Base-by-base conservation (phyloP, 2,797 vertebrate genomes). In the Etheostoma nigrum region DNA sequence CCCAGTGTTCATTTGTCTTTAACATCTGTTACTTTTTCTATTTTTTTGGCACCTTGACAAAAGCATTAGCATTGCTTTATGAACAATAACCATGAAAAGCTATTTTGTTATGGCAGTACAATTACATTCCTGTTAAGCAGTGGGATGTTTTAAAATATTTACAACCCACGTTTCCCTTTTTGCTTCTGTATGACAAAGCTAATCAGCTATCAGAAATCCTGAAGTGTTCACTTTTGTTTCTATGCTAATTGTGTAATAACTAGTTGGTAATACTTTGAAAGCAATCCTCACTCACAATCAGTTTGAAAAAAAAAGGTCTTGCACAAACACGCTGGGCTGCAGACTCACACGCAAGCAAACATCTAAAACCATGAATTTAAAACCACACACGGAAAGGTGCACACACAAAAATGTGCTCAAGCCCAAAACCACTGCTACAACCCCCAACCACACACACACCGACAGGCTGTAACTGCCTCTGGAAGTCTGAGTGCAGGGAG, bases 401-500 rank as follows among this genome's bases (percentile, higher is more conserved):
- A 78, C 72, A 71, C 83, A 87, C 64, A 83, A 68, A 91, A 82
- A 86, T 79, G 85, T 76, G 74, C 81, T 84, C 44, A 82, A 83
- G 86, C 63, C 86, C 78, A 51, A 88, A 87, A 92, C 83, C 81
- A 30, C 86, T 44, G 64, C 83, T 86, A 75, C 87, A 88, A 76
- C 70, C 82, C 84, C 76, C 51, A 63, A 68, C 78, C 80, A 72
- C 74, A 86, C 74, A 62, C 64, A 57, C 72, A 63, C 66, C 25
- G 27, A 78, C 86, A 87, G 75, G 72, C 87, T 83, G 61, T 88
- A 92, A 93, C 90, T 91, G 91, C 88, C 85, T 93, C 72, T 88
- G 90, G 88, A 85, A 93, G 88, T 80, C 86, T 91, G 91, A 89
- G 85, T 49, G 78, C 74, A 86, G 59, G 77, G 81, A 86, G 84